Base-by-base conservation (phyloP, 2,797 vertebrate species). In the Neoniphon sammara region DNA sequence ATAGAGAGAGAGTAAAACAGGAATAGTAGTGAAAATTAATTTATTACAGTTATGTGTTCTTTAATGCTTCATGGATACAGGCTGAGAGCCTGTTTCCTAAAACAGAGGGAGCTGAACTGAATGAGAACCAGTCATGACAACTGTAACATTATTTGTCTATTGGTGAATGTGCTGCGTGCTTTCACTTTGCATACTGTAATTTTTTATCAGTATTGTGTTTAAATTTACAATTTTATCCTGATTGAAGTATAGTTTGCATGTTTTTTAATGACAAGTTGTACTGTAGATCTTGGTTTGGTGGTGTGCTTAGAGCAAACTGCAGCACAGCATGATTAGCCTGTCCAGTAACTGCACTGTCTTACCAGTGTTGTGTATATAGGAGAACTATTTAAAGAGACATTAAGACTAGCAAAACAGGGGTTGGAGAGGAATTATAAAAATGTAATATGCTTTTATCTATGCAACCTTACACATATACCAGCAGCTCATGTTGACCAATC, bases 401-500 rank as follows among this genome's bases (percentile, higher is more conserved):
- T 10, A 49, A 49, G 21, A 18, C 21, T 21, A 53, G 25, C 20
- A 44, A 60, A 14, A 60, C 15, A 60, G 2, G 34, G 36, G 34
- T 42, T 18, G n/a, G 47, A 39, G 42, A 23, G 50, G 20, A 21
- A 2, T 36, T 58, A 21, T n/a, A 21, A 21, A 31, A 20, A 31
- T 58, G 53, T 25, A 17, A 57, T 36, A 27, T 68, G 61, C 42
- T 57, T 27, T 18, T 49, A 44, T 63, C 89, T 91, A 91, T 91
- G 89, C 89, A 91, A 89, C 31, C 55, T 82, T 59, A 73, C 55
- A 74, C 71, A 85, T 81, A 83, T 87, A 85, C 87, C 75, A 73
- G 72, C 70, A 50, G 50, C 25, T 53, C 54, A 59, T 62, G 42
- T 52, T 21, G 25, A 52, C 15, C 14, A 12, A 42, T 36, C 25